Evolutionary conservation across 2,113 vertebrate species (phyloP).

Genomic region (Monarcha castaneiventris): DNA sequence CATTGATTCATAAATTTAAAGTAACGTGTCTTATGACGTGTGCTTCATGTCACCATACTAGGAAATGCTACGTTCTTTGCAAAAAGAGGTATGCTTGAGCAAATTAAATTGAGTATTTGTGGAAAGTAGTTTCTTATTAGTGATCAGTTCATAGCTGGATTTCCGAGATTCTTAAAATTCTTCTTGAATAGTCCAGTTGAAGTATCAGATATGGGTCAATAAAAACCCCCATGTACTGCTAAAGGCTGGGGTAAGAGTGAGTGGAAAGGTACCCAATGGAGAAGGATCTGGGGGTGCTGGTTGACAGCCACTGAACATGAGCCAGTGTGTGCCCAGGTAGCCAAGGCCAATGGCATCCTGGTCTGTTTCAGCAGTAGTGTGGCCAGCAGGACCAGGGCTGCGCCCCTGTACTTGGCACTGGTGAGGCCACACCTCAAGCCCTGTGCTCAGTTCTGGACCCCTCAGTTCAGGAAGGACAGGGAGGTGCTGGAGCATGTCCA

Average conservation of each 20-base stretch:
- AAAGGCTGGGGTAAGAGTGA: no score
- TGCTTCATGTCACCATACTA: neutral
- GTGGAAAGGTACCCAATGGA: neutral
- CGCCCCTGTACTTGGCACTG: no score
- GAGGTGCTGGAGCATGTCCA: neutral
- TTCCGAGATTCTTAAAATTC: neutral
- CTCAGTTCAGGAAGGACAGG: neutral
- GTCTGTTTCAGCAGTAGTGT: neutral
- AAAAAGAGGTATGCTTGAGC: neutral
- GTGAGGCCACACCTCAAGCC: neutral
- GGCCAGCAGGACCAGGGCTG: neutral
- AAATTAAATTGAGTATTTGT: neutral
- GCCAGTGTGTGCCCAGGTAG: neutral
- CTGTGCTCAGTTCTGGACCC: neutral
- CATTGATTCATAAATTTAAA: neutral
- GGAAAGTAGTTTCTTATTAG: neutral
- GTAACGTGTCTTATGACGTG: accelerated
- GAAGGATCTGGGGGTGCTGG: neutral
- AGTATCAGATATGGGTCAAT: neutral
- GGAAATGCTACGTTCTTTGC: accelerated
- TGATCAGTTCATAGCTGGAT: neutral
- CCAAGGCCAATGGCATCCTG: neutral
- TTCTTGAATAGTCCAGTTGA: neutral
- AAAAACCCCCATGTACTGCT: neutral
- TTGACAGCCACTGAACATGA: neutral